Evolutionary conservation across 2,797 vertebrate species (phyloP), one percentile per base, ranked within the genome.

Genomic region (Anisognathus igniventris): DNA sequence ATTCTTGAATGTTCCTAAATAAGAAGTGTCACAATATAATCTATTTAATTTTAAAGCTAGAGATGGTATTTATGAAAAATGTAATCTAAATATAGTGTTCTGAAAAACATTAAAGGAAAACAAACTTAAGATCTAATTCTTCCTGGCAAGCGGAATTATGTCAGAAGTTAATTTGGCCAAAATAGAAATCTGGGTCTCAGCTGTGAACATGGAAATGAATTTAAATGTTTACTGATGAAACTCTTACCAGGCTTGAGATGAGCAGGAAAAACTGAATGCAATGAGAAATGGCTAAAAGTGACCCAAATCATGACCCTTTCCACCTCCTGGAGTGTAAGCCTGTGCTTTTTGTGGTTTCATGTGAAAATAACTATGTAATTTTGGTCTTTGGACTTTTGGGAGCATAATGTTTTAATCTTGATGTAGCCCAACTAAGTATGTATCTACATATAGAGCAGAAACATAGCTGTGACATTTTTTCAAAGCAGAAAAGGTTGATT

Each of bases 251-350:
- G 5, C 60, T 40, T 83, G 53, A 33, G 42, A 51, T 14, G n/a
- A 91, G 45, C 18, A 83, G n/a, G 15, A 79, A 77, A 88, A 88
- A 44, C 8, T 42, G 28, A 56, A 62, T 40, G 15, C 22, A 33
- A 14, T 1, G 3, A 64, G 48, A 24, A 84, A 51, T 12, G 5
- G 3, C n/a, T 67, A n/a, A 47, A 68, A 58, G 24, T 33, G 60
- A 60, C 35, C 40, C 35, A 79, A 75, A 47, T 5, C 30, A 51
- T 7, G 30, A 7, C 17, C 64, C 7, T 60, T 23, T 67, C 30
- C 42, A 31, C 18, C 10, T 76, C 24, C 40, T 5, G 13, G 30
- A 31, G 17, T 3, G 1, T 24, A 40, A 47, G 15, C 0, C 0
- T 37, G 7, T 50, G 45, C 31, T 58, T 68, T 68, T n/a, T 33